phyloP scores from a whole-genome alignment of 2,113 vertebrate genomes.

The Rhea pennata region DNA sequence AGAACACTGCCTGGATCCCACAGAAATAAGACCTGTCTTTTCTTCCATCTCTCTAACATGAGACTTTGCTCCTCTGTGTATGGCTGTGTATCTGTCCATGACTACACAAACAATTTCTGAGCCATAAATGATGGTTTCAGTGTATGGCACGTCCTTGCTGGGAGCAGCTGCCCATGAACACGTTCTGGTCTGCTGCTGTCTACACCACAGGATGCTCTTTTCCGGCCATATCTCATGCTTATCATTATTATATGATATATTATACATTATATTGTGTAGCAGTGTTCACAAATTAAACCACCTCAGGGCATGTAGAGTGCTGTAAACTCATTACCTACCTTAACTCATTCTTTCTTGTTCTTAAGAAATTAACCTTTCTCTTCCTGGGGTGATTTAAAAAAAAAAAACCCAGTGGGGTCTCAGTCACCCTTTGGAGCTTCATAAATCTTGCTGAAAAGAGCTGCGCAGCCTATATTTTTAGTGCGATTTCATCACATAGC shows the following conservation, averaged over 20 bases:
- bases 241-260: background rate
- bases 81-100: background rate
- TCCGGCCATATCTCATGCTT: background rate
- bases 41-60: background rate
- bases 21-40: background rate
- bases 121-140: background rate
- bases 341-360: background rate
- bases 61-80: background rate
- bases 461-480: background rate
- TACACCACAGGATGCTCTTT: background rate
- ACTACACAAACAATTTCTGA: background rate
- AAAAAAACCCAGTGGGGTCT: background rate
- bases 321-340: background rate
- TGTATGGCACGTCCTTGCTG: background rate
- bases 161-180: background rate
- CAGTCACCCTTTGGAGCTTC: background rate
- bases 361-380: background rate
- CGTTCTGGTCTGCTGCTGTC: rapidly evolving
- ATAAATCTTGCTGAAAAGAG: background rate
- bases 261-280: background rate
- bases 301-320: background rate
- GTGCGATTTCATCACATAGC: background rate
- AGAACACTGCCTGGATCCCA: background rate
- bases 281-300: background rate
- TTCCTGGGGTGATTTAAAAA: background rate